Base-by-base conservation (phyloP, 1,140 invertebrate genomes). In the Drosophila orosa region DNA sequence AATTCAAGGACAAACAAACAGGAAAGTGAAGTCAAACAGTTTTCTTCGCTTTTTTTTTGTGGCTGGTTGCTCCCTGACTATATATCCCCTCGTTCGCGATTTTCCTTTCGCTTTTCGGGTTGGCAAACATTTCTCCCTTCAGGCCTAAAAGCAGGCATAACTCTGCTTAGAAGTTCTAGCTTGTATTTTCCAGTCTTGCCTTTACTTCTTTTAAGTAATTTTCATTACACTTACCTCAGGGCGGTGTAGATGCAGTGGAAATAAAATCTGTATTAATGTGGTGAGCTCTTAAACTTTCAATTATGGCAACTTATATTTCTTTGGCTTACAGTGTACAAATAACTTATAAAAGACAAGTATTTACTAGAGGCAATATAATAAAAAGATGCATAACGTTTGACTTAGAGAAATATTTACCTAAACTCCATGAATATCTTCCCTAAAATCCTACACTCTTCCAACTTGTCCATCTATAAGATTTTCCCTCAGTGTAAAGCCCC, bases 1-100 rank as follows among this genome's bases (percentile, higher is more conserved):
- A 87, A 83, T 87, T 87, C 83, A 87, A 87, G 83, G 83, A 87
- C 83, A 89, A 87, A 86, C 79, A 87, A 66, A 76, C 62, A 60
- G 47, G 61, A 65, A 75, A 76, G 77, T 85, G 77, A 85, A 85
- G 80, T 84, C 77, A 85, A 84, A 84, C 81, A 84, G 72, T 65
- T 67, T 80, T 45, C 25, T 54, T 24, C 8, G 25, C 3, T 35
- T 52, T 24, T 68, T 72, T 52, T 42, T n/a, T 9, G 1, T 47
- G 29, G 27, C 33, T 56, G 55, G 27, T 19, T 10, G 9, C 35
- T 31, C 2, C 15, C 13, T 6, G 17, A 35, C 50, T 24, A 44
- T 45, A 37, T 52, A 33, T 39, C 13, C 47, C 8, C 13, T 29
- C 25, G 15, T 17, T 29, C 27, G 15, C 60, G 63, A 66, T 37